A percentile compares a stretch with the other conserved stretches of the same genome.
These are phyloP conservation scores for Salpingus planirostris DNA, from an alignment of 2,888 invertebrate species.

Conservation along the genomic window DNA sequence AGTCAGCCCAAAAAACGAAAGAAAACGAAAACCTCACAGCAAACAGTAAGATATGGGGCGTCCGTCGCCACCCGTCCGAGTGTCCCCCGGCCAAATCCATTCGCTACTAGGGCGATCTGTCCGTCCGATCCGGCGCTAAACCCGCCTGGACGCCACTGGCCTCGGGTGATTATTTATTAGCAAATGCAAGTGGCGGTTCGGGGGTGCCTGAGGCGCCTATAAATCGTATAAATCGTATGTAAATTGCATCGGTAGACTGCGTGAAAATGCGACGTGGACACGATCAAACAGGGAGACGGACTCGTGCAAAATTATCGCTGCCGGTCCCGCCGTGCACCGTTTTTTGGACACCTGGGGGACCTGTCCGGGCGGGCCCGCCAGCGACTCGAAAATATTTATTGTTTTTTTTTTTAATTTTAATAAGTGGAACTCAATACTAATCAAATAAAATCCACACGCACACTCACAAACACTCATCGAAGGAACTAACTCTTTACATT, in stretches of 20 bases:
- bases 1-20: conserved; percentile 41
- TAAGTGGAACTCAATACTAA: conserved; percentile 41
- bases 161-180: too few relatives aligned
- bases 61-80: conserved; percentile 17
- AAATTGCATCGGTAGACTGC: conserved; percentile 8
- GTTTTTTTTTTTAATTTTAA: too few relatives aligned
- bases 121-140: too few relatives aligned
- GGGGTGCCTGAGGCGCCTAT: too few relatives aligned
- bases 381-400: conserved; percentile 21
- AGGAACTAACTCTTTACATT: conserved; percentile 41
- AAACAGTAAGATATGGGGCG: conserved; percentile 32
- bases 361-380: conserved; percentile 25
- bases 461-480: conserved; percentile 44
- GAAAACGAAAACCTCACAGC: conserved; percentile 43
- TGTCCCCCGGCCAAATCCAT: conserved; percentile 6
- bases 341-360: conserved; percentile 24
- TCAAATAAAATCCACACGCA: conserved; percentile 38
- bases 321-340: conserved; percentile 20
- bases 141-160: too few relatives aligned
- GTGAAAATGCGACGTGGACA: conserved; percentile 10
- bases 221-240: too few relatives aligned
- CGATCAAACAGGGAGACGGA: conserved; percentile 19
- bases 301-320: conserved; percentile 32
- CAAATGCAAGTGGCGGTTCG: too few relatives aligned
- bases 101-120: too few relatives aligned